These are phyloP conservation scores for Pomacea canaliculata DNA, from an alignment of 2,888 invertebrate genomes.

Conservation along the genomic window DNA sequence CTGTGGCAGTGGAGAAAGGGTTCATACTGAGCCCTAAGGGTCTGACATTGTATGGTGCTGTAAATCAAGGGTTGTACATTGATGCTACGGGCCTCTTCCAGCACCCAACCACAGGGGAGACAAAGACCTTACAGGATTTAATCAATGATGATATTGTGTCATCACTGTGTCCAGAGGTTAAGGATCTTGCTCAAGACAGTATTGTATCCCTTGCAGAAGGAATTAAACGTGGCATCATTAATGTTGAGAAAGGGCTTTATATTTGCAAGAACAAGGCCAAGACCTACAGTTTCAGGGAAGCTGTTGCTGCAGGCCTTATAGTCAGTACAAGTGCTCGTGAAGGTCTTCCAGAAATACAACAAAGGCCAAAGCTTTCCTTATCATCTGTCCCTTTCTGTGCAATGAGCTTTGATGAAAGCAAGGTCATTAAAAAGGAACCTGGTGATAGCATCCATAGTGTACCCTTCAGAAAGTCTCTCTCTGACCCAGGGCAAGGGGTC, in stretches of 20 bases:
- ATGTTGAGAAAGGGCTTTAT: conserved; percentile 52
- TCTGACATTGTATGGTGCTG: conserved; percentile 57
- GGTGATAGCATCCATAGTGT: not conserved
- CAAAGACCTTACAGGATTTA: conserved; percentile 67
- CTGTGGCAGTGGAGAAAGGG: conserved; percentile 57
- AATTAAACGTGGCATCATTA: conserved; percentile 69
- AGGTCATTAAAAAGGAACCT: not conserved
- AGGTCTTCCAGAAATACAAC: conserved; percentile 42
- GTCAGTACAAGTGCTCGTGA: conserved; percentile 57
- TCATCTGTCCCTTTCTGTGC: conserved; percentile 19
- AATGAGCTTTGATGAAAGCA: not conserved
- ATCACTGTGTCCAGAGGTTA: conserved; percentile 49
- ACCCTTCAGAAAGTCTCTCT: conserved; percentile 20
- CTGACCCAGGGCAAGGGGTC: conserved; percentile 9
- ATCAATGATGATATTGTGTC: conserved; percentile 63
- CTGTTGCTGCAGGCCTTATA: conserved; percentile 59
- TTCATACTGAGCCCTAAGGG: conserved; percentile 61
- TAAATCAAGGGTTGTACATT: conserved; percentile 69
- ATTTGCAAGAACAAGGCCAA: conserved; percentile 44
- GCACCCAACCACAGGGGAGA: conserved; percentile 50
- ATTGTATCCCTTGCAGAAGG: conserved; percentile 80
- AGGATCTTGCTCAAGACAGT: conserved; percentile 53
- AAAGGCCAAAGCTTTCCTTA: conserved; percentile 14
- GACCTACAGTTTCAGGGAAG: conserved; percentile 53
- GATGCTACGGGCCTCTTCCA: conserved; percentile 66